Evolutionary conservation across 2,888 invertebrate genomes (phyloP).

Genomic region (Ophion ellenae): DNA sequence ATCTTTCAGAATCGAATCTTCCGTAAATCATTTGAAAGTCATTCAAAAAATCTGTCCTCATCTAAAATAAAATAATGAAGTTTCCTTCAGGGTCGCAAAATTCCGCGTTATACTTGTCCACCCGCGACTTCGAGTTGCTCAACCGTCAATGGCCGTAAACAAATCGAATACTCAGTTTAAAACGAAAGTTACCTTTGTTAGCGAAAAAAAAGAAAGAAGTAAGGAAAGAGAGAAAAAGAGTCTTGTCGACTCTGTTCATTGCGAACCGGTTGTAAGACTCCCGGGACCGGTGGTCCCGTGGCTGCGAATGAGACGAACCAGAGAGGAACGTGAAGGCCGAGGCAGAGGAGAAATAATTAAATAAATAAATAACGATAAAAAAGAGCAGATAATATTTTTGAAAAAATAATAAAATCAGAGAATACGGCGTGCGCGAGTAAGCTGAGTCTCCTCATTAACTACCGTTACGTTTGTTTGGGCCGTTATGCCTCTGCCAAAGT

Average conservation of each 20-base stretch:
- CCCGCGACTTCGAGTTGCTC: background rate
- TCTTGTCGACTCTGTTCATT: conserved; percentile 36
- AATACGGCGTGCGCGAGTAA: conserved; percentile 61
- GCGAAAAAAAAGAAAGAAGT: background rate
- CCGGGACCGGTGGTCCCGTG: conserved; percentile 41
- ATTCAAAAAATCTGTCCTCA: background rate
- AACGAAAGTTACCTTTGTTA: conserved; percentile 58
- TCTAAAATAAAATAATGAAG: background rate
- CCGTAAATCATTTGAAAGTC: too few species aligned
- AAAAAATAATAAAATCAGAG: conserved; percentile 38
- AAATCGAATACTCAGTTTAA: conserved; percentile 21
- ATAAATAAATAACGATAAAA: conserved; percentile 23
- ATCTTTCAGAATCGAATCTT: too few species aligned
- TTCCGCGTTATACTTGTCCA: background rate
- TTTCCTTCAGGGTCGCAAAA: background rate
- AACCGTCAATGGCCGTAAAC: conserved; percentile 22
- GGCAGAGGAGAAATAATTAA: conserved; percentile 21
- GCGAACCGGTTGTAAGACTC: conserved; percentile 58
- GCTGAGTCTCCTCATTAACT: conserved; percentile 79
- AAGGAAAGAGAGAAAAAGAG: conserved; percentile 26
- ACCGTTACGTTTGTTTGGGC: conserved; percentile 83
- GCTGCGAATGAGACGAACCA: conserved; percentile 9
- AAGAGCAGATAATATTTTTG: conserved; percentile 5
- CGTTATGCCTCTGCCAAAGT: conserved; percentile 82
- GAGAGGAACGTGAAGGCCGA: conserved; percentile 49